Conservation (phyloP, 2,888 invertebrate species). For the Callinectes sapidus region DNA sequence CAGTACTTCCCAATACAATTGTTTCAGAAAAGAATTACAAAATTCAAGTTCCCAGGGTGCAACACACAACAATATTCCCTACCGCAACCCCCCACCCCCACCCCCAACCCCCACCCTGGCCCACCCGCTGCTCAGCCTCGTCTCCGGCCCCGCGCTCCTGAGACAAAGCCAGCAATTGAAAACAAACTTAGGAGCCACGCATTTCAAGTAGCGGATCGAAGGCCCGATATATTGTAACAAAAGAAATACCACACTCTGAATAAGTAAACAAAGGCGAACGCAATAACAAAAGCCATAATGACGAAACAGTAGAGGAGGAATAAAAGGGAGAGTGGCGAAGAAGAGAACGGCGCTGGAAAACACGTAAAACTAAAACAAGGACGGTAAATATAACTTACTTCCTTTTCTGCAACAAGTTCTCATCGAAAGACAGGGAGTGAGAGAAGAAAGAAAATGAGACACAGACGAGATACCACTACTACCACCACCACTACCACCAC, state of each 20-base stretch:
- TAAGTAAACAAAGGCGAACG: background rate
- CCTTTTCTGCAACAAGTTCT: background rate
- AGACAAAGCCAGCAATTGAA: background rate
- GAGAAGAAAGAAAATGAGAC: background rate
- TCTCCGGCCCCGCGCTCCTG: background rate
- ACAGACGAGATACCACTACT: background rate
- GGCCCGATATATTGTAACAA: background rate
- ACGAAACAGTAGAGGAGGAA: background rate
- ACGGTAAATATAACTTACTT: background rate
- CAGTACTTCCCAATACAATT: background rate
- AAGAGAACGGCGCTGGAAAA: background rate
- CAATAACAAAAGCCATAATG: background rate
- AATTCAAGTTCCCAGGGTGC: background rate
- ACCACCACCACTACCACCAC: background rate
- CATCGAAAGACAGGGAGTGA: background rate
- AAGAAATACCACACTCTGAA: background rate
- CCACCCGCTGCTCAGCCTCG: background rate
- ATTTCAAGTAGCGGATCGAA: constrained; percentile 8
- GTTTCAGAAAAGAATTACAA: background rate
- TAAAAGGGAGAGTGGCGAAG: background rate
- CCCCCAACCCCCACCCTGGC: background rate
- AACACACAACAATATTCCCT: background rate
- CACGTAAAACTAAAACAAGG: background rate
- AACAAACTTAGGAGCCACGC: constrained; percentile 19
- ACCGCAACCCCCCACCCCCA: background rate